These are phyloP conservation scores for Sarcophaga subvicina DNA, from an alignment of 2,888 invertebrate species.

Conservation along the genomic window DNA sequence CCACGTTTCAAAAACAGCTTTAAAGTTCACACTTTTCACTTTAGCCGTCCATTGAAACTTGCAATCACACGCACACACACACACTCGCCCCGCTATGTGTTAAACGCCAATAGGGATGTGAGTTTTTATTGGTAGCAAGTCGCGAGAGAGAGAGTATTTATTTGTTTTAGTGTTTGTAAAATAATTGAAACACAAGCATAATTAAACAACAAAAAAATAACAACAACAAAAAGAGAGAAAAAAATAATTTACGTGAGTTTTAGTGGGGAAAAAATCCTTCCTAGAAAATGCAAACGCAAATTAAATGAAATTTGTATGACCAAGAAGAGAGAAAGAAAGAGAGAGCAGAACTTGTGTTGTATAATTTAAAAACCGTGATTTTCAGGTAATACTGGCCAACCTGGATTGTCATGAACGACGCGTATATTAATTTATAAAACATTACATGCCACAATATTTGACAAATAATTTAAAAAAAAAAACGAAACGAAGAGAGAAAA, in stretches of 20 bases:
- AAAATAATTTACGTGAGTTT: no score
- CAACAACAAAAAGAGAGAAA: neutral
- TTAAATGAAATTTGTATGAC: no score
- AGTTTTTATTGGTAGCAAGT: neutral
- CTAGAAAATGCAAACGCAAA: neutral
- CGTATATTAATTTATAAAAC: slow-evolving; percentile 65
- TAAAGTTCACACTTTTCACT: slow-evolving; percentile 50
- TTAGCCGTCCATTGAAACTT: no score
- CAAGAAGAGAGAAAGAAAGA: no score
- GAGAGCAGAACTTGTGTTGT: no score
- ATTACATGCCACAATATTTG: slow-evolving; percentile 69
- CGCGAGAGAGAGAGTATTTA: slow-evolving; percentile 5
- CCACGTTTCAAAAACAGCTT: slow-evolving; percentile 65
- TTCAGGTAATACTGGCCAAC: slow-evolving; percentile 46
- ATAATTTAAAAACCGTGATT: slow-evolving; percentile 47
- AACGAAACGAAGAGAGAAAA: neutral
- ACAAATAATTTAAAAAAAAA: slow-evolving; percentile 53
- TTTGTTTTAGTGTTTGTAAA: slow-evolving; percentile 49
- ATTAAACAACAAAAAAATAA: slow-evolving; percentile 39
- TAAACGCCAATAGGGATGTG: neutral
- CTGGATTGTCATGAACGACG: slow-evolving; percentile 27
- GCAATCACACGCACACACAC: no score
- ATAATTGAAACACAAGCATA: slow-evolving; percentile 58
- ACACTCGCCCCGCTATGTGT: no score
- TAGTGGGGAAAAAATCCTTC: neutral